phyloP scores from a whole-genome alignment of 35 echinoderm and acorn worm genomes.

The Ptychodera flava region DNA sequence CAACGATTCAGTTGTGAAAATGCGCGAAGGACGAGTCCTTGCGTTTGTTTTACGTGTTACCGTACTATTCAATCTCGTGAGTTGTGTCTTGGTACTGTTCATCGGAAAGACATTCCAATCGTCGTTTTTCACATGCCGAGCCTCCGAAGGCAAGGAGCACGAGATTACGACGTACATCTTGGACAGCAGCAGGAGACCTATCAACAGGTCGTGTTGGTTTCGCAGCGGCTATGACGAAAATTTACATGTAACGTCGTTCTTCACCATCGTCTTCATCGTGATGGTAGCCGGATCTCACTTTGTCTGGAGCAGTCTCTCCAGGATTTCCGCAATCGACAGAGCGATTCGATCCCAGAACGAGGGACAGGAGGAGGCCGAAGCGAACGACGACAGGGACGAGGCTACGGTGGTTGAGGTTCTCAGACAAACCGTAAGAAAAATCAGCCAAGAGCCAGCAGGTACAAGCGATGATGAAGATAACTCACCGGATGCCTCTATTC shows the following conservation, averaged over 20 bases:
- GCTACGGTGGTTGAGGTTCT: not conserved
- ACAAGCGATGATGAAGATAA: not conserved
- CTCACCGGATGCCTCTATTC: not conserved
- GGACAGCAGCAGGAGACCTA: not conserved
- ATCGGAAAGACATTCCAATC: not conserved
- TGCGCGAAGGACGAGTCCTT: not conserved
- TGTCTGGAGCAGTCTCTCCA: not conserved
- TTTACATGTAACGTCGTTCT: not conserved
- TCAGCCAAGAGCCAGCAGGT: not conserved
- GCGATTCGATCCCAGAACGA: not conserved
- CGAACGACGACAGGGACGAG: not conserved
- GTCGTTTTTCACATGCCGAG: not conserved
- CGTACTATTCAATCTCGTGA: not conserved
- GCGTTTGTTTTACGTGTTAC: not conserved
- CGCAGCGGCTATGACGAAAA: not conserved
- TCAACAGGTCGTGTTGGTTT: not conserved
- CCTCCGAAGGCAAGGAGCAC: not conserved
- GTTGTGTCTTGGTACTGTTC: not conserved
- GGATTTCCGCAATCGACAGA: not conserved
- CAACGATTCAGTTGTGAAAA: too few relatives aligned
- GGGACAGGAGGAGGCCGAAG: not conserved
- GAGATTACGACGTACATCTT: not conserved
- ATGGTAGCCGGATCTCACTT: not conserved
- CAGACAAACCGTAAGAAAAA: not conserved
- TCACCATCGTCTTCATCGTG: not conserved